Conservation (phyloP, 2,113 vertebrate species). For the Psammodynastes pulverulentus region DNA sequence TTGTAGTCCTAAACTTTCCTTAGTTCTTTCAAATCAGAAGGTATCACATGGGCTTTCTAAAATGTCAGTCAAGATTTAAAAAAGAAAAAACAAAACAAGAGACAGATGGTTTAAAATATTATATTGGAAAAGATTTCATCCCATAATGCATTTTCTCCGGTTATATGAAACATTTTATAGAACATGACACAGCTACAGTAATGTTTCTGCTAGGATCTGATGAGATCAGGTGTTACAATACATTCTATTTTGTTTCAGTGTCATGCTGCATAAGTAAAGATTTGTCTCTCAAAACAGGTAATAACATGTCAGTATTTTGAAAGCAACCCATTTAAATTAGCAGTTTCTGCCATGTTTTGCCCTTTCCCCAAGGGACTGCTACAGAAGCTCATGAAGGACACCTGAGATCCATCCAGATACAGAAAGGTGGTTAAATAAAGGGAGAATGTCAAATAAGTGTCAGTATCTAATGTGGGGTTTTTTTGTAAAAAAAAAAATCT, state of each 20-base stretch:
- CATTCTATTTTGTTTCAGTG: conserved; percentile 30
- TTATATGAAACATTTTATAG: conserved; percentile 4
- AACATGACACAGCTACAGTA: not conserved
- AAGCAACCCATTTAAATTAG: conserved; percentile 9
- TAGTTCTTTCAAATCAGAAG: not conserved
- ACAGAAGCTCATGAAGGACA: not conserved
- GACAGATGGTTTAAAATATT: not conserved
- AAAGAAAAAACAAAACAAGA: not conserved
- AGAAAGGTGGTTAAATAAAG: not conserved
- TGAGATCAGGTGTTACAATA: conserved; percentile 7
- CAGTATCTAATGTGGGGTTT: not conserved
- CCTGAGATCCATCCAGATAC: not conserved
- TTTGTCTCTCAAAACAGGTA: conserved; percentile 9
- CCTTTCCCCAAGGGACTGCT: not conserved
- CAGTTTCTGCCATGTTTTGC: not conserved
- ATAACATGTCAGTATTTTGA: not conserved
- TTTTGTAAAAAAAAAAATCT: not conserved
- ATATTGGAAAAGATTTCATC: not conserved
- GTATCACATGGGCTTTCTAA: not conserved
- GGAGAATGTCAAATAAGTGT: not conserved
- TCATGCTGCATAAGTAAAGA: not conserved
- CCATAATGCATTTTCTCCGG: conserved; percentile 16
- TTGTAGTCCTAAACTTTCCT: not conserved
- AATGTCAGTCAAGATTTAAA: not conserved
- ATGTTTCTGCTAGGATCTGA: not conserved